Percentiles rank a stretch among this genome's conserved stretches.
Conservation (phyloP, 2,113 vertebrate species). For the Crotalus tigris region DNA sequence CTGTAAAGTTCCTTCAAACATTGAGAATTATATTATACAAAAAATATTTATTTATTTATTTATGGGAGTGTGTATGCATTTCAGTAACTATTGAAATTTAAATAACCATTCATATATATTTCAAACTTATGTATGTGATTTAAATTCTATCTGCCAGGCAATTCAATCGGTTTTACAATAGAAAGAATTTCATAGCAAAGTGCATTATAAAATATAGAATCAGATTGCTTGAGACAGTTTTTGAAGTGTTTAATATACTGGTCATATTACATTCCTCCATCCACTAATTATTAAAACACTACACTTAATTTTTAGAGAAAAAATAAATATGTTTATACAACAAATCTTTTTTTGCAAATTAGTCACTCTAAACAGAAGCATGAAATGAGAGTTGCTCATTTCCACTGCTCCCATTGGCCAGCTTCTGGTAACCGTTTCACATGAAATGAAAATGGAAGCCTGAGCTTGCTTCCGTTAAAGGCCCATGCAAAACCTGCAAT, state of each 20-base stretch:
- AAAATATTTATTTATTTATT: background rate
- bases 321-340: conserved; percentile 50
- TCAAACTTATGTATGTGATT: conserved; percentile 39
- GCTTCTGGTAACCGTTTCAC: conserved; percentile 6
- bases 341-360: conserved; percentile 44
- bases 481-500: background rate
- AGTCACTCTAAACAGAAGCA: conserved; percentile 37
- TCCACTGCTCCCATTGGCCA: conserved; percentile 25
- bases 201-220: conserved; percentile 50
- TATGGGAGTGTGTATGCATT: background rate
- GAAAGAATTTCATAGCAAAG: conserved; percentile 38
- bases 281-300: conserved; percentile 41
- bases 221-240: conserved; percentile 53
- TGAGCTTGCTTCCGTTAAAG: conserved; percentile 14
- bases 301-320: conserved; percentile 46
- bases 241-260: conserved; percentile 46
- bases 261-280: conserved; percentile 48
- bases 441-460: conserved; percentile 25
- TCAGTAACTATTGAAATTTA: background rate
- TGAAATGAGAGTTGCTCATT: conserved; percentile 46
- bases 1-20: background rate
- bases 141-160: conserved; percentile 25
- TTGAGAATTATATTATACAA: background rate
- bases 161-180: conserved; percentile 54
- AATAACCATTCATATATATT: conserved; percentile 7